Conservation (phyloP, 2,888 invertebrate genomes). For the Pachymerium ferrugineum region DNA sequence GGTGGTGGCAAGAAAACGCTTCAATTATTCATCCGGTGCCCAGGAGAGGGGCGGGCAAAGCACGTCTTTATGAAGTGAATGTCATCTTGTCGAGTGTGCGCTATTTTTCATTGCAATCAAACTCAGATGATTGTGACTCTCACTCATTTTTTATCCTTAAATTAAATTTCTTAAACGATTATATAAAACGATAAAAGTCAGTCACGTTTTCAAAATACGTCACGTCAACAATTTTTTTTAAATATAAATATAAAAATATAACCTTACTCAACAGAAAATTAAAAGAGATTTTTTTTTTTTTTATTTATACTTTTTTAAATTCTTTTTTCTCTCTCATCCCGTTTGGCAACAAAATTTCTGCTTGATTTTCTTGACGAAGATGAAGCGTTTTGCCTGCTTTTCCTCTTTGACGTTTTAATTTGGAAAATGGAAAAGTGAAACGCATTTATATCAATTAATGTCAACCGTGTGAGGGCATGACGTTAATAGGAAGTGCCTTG, state of each 20-base stretch:
- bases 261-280: not conserved
- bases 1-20: conserved; percentile 3
- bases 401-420: conserved; percentile 57
- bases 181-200: not conserved
- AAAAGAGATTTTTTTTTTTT: not conserved
- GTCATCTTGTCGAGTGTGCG: conserved; percentile 24
- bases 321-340: not conserved
- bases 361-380: conserved; percentile 24
- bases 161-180: conserved; percentile 21
- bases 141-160: conserved; percentile 6
- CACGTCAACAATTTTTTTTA: not conserved
- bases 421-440: conserved; percentile 59
- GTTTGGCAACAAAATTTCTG: not conserved
- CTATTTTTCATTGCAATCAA: conserved; percentile 29
- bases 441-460: conserved; percentile 61
- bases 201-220: not conserved
- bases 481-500: conserved; percentile 27
- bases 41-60: not conserved
- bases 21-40: conserved; percentile 30
- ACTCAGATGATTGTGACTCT: conserved; percentile 20
- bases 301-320: not conserved
- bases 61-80: conserved; percentile 27
- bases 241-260: not conserved
- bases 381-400: conserved; percentile 28
- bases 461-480: conserved; percentile 46